Conservation (phyloP, 2,888 invertebrate genomes). For the Coronaproctus castanopsis region DNA sequence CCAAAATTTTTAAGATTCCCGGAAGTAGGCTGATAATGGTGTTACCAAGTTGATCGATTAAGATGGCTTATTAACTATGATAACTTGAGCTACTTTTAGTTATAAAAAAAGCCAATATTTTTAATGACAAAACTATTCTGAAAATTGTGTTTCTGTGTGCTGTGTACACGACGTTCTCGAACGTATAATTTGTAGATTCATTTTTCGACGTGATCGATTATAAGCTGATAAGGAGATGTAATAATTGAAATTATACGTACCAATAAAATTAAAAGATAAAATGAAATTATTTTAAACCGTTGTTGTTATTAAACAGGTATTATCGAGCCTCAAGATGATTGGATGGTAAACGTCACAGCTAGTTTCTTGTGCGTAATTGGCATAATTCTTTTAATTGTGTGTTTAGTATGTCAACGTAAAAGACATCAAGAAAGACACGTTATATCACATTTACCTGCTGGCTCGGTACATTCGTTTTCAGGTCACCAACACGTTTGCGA, state of each 20-base stretch:
- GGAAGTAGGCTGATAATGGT: background rate
- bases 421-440: slow-evolving; percentile 26
- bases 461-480: slow-evolving; percentile 19
- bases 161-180: too few species aligned
- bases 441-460: slow-evolving; percentile 20
- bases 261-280: too few species aligned
- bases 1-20: background rate
- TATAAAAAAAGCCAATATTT: too few species aligned
- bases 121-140: too few species aligned
- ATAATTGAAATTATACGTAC: too few species aligned
- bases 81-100: background rate
- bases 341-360: slow-evolving; percentile 34
- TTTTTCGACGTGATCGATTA: too few species aligned
- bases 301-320: too few species aligned
- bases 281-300: too few species aligned
- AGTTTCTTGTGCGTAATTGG: slow-evolving; percentile 30
- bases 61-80: background rate
- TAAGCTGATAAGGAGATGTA: too few species aligned
- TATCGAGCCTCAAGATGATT: slow-evolving; percentile 27
- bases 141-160: too few species aligned
- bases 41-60: background rate
- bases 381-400: slow-evolving; percentile 29
- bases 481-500: slow-evolving; percentile 33
- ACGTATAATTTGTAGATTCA: too few species aligned
- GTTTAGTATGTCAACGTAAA: slow-evolving; percentile 37